Evolutionary conservation across 2,888 invertebrate species (phyloP).

Genomic region (Caenorhabditis macrosperma): DNA sequence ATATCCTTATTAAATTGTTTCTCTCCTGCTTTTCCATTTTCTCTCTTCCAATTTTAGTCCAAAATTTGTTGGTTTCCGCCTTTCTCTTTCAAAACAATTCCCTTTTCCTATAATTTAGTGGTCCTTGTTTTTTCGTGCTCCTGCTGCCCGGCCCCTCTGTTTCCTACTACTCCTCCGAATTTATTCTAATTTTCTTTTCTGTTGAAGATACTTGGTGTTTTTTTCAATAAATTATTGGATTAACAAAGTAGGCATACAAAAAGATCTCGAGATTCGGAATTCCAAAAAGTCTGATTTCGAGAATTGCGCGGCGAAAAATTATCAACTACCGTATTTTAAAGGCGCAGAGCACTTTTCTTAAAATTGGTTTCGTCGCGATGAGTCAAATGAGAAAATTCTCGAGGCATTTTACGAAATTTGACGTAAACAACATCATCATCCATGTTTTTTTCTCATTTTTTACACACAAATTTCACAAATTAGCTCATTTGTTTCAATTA

Average conservation of each 20-base stretch:
- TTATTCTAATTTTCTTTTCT: not conserved
- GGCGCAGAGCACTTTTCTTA: not conserved
- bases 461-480: no score
- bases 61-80: constrained; percentile 15
- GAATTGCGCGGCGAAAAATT: no score
- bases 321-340: not conserved
- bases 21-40: not conserved
- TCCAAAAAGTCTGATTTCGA: no score
- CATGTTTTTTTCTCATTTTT: no score
- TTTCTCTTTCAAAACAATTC: not conserved
- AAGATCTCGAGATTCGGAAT: no score
- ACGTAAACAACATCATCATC: not conserved
- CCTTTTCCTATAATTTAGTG: not conserved
- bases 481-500: no score
- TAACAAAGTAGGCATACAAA: no score
- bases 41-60: constrained; percentile 18
- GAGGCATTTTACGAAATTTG: not conserved
- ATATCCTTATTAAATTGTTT: constrained; percentile 46
- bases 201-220: constrained; percentile 39
- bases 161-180: constrained; percentile 25
- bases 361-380: not conserved
- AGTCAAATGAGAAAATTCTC: not conserved
- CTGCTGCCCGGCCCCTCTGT: constrained; percentile 1
- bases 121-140: constrained; percentile 2
- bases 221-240: constrained; percentile 49